phyloP scores from a whole-genome alignment of 2,113 vertebrate genomes.

The Telmatochromis sp. region DNA sequence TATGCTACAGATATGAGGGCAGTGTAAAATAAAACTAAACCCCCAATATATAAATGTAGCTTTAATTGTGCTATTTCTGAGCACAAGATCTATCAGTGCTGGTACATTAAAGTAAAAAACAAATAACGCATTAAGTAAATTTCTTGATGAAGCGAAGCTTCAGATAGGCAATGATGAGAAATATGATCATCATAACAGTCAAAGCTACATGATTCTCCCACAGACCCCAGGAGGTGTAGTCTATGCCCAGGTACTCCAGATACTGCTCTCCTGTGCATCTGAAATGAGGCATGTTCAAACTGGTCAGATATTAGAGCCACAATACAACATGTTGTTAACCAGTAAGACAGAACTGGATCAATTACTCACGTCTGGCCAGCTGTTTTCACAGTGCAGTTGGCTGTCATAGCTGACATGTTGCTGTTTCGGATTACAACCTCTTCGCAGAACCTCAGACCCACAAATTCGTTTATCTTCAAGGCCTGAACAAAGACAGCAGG shows the following conservation, averaged over 20 bases:
- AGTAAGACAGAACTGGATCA: neutral
- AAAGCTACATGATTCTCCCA: slow-evolving; percentile 88
- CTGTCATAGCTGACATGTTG: neutral
- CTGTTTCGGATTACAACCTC: neutral
- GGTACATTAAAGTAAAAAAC: neutral
- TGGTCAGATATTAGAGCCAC: neutral
- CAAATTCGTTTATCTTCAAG: slow-evolving; percentile 84
- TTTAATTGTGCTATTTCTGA: neutral
- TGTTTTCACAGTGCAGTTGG: neutral
- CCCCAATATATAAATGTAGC: neutral
- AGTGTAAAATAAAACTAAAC: neutral
- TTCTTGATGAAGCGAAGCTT: slow-evolving; percentile 85
- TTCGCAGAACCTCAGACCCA: slow-evolving; percentile 76
- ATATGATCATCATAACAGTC: slow-evolving; percentile 73
- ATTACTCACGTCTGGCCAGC: slow-evolving; percentile 52
- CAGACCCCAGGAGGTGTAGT: slow-evolving; percentile 77
- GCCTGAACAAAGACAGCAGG: slow-evolving; percentile 67
- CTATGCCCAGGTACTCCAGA: slow-evolving; percentile 77
- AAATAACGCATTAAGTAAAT: slow-evolving; percentile 66
- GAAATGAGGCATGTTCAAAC: neutral
- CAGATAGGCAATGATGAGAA: slow-evolving; percentile 80
- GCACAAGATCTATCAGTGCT: neutral
- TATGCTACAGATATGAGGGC: neutral
- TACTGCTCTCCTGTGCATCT: slow-evolving; percentile 82
- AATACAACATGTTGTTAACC: neutral